Evolutionary conservation across 1,140 invertebrate species (phyloP).

Genomic region (Eriocheir sinensis): DNA sequence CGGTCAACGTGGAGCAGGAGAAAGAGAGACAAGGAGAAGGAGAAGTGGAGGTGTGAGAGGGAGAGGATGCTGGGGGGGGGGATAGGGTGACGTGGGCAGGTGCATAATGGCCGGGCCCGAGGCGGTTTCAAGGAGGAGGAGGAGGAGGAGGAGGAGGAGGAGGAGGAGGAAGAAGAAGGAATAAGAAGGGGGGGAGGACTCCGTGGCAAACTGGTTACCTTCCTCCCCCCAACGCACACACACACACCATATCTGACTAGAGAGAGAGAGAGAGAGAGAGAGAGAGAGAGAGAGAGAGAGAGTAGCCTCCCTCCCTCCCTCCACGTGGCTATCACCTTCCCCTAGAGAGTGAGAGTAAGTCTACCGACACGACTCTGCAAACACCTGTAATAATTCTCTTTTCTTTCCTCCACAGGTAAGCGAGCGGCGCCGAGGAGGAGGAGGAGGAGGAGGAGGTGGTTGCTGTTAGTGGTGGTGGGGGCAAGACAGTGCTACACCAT

Average conservation of each 20-base stretch:
- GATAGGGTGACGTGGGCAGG: background rate
- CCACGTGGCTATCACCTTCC: background rate
- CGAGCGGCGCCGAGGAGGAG: too few relatives aligned
- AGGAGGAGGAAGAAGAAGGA: background rate
- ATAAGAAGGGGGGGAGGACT: background rate
- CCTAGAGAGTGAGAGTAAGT: background rate
- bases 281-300: constrained; percentile 10
- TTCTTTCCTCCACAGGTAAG: background rate
- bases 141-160: background rate
- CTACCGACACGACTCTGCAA: background rate
- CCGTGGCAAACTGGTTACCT: constrained; percentile 3
- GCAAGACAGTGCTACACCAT: background rate
- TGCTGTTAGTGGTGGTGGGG: background rate
- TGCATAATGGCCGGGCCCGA: background rate
- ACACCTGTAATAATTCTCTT: constrained; percentile 1
- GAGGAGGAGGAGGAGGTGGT: background rate
- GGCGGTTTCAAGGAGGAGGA: background rate
- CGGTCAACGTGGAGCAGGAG: background rate
- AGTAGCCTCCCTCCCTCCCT: background rate
- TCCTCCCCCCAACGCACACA: too few relatives aligned
- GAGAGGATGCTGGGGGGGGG: background rate
- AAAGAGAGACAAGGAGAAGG: background rate
- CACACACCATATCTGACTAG: too few relatives aligned
- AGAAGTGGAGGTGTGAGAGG: background rate
- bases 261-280: constrained; percentile 18